Base-by-base conservation (phyloP, 2,113 vertebrate species). In the Oplegnathus fasciatus region DNA sequence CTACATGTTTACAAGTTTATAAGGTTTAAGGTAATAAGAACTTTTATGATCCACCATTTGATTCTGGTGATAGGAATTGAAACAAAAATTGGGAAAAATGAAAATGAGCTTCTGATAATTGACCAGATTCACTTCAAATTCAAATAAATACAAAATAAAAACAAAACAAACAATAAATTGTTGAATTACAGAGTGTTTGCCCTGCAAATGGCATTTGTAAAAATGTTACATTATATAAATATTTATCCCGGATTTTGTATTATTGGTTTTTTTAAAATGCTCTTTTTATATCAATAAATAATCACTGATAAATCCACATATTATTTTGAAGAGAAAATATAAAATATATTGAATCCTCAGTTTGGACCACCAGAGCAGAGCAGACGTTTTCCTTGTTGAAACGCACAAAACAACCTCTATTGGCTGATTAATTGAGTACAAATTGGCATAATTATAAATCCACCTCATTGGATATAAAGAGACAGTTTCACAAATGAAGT, bases 371-470 rank as follows among this genome's bases (percentile, higher is more conserved):
- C 75, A 46, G 48, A 1, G 34, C 44, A 48, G 44, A 75, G 42
- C 28, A 58, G n/a, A 68, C 22, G 5, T 50, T 37, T 69, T 70
- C 55, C 17, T 69, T 20, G n/a, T 30, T 42, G 10, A 74, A 34
- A 34, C 22, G 48, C 30, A 74, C 57, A 79, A 32, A 54, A 79
- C 42, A 54, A 58, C 24, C 64, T 78, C 48, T 18, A 70, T 17
- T 64, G 55, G 68, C 55, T 89, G 57, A 46, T 81, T 73, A 72
- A 83, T 65, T 64, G 65, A 83, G 24, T 44, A 64, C 61, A 72
- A 79, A 76, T 68, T 82, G 60, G 37, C 28, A n/a, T 76, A 58
- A 85, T 82, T 83, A 87, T 42, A 37, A 50, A 73, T 18, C 64
- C 34, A 78, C 52, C 46, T n/a, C 58, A 40, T 24, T 62, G n/a